Base-by-base conservation (phyloP, 2,888 invertebrate species). In the Clitarchus hookeri region DNA sequence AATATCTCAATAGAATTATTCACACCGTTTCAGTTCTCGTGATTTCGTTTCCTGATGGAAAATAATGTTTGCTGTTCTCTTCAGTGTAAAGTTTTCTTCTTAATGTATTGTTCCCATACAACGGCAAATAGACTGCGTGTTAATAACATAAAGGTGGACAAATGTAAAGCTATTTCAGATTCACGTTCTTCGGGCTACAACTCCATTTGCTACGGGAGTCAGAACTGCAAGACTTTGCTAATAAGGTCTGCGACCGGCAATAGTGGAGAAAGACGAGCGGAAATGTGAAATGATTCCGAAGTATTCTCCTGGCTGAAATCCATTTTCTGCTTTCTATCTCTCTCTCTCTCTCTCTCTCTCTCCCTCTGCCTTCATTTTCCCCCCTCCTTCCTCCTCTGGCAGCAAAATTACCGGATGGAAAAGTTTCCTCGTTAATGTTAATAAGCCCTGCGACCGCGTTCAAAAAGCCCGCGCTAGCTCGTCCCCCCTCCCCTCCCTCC, bases 391-490 rank as follows among this genome's bases (percentile, higher is more conserved):
- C 23, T 65, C n/a, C n/a, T 65, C 65, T 6, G 65, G 65, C 65
- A 65, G 65, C 65, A 6, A 65, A 65, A 65, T 65, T 65, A 65
- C 65, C 65, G 65, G 65, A 65, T 65, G 65, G 65, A 65, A 65
- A 65, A 65, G 65, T 65, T 65, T 65, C 65, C 65, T 65, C 65
- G 65, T 65, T 65, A 65, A 65, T 65, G 65, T 65, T 65, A 65
- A 65, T 65, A 65, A 65, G 65, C 65, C 48, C n/a, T 23, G 65
- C 65, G 65, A n/a, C 65, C 65, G 65, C 65, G 65, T 65, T 65
- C 65, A 65, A 65, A 65, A 65, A 65, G 65, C 65, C 65, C 65
- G 65, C 65, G 8, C 65, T 65, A 9, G 1, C 19, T 65, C 19
- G 23, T 23, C 53, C 53, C 2, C 53, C 53, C 53, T 8, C 53